Evolutionary conservation across 2,113 vertebrate genomes (phyloP), one percentile per base, ranked within the genome.

Genomic region (Rhizomys pruinosus): DNA sequence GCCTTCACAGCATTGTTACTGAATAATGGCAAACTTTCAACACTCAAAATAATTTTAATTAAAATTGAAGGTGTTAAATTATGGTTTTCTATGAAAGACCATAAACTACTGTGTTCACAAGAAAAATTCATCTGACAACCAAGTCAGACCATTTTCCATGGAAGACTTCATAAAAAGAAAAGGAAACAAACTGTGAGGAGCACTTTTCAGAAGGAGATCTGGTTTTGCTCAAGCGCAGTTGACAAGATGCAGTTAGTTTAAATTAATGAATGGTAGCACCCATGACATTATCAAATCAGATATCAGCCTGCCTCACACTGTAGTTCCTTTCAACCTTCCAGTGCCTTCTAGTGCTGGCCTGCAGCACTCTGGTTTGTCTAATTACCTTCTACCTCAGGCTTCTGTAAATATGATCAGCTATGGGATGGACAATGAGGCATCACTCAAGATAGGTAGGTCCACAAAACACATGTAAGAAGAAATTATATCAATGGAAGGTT

Each of bases 61-160:
- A 61, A 78, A 90, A 90, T 69, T 66, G 81, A 96, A 94, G 82
- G 68, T 59, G 13, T 95, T 90, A 92, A 96, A 88, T 85, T 90
- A 32, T 81, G 39, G 55, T 84, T 90, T 88, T 71, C 81, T 63
- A 71, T 7, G 42, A 77, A 79, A 86, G 78, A 85, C 59, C 69
- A 84, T 66, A 92, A 88, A 86, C 80, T 52, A 81, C 52, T 91
- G 89, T 91, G 44, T 82, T 29, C 89, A 93, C 55, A 82, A 84
- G 74, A 90, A 96, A 95, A 95, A 92, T 87, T 61, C 68, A 39
- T 59, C 44, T 96, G 96, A 95, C 95, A 97, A 93, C 73, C 88
- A 72, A 96, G 92, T 96, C 90, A 95, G 95, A 92, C 59, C 74
- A 92, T 95, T 97, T 96, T 95, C 71, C 72, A 90, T 12, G 72